Evolutionary conservation across 2,113 vertebrate genomes (phyloP).

Genomic region (Castor canadensis): DNA sequence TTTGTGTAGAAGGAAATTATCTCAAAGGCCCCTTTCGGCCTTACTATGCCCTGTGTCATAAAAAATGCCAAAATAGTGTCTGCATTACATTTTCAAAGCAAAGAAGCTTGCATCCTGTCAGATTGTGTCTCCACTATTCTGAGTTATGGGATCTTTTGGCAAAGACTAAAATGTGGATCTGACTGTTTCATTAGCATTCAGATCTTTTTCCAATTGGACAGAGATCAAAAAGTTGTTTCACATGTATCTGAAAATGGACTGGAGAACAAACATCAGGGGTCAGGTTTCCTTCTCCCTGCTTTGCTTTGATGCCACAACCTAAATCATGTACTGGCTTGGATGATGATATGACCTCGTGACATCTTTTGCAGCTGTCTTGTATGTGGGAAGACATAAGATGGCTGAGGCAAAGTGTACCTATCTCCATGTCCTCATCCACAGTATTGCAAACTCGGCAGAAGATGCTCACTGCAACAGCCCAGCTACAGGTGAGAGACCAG

Average conservation of each 20-base stretch:
- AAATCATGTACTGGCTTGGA: slow-evolving; percentile 69
- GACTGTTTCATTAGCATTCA: slow-evolving; percentile 78
- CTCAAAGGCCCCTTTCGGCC: slow-evolving; percentile 35
- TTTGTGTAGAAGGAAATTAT: slow-evolving; percentile 59
- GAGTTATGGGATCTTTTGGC: slow-evolving; percentile 76
- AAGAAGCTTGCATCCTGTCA: slow-evolving; percentile 70
- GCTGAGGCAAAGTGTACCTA: slow-evolving; percentile 93
- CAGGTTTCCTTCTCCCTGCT: slow-evolving; percentile 73
- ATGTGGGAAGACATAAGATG: slow-evolving; percentile 99
- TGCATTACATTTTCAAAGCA: slow-evolving; percentile 72
- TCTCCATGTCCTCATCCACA: slow-evolving; percentile 95
- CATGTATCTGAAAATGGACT: slow-evolving; percentile 76
- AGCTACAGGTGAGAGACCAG: slow-evolving; percentile 91
- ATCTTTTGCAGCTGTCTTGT: slow-evolving; percentile 93
- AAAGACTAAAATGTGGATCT: slow-evolving; percentile 73
- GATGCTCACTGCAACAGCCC: slow-evolving; percentile 94
- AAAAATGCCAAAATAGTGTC: slow-evolving; percentile 44
- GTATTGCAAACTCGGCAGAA: slow-evolving; percentile 95
- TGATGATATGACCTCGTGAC: slow-evolving; percentile 60
- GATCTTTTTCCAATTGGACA: slow-evolving; percentile 79
- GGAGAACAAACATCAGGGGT: slow-evolving; percentile 72
- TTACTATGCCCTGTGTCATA: slow-evolving; percentile 20
- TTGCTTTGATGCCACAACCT: slow-evolving; percentile 73
- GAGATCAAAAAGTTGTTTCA: slow-evolving; percentile 78
- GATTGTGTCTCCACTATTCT: slow-evolving; percentile 65